Evolutionary conservation across 2,113 vertebrate genomes (phyloP).

Genomic region (Chloroceryle aenea): DNA sequence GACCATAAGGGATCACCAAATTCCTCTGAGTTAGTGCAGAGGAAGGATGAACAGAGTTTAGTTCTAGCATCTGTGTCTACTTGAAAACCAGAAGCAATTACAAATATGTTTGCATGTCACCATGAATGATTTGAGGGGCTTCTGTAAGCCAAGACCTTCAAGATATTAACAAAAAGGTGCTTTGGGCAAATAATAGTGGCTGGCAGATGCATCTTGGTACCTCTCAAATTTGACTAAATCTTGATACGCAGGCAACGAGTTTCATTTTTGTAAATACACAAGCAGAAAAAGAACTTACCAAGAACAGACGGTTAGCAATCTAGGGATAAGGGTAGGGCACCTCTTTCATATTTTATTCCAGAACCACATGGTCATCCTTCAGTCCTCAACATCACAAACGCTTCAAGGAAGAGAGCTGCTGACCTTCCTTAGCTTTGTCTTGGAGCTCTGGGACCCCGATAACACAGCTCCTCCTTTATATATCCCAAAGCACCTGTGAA

Average conservation of each 20-base stretch:
- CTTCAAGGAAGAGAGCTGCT: background rate
- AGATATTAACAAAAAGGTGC: background rate
- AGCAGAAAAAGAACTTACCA: background rate
- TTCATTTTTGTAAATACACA: background rate
- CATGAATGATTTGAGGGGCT: background rate
- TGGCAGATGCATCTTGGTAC: background rate
- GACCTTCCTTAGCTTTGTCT: background rate
- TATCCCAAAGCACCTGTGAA: background rate
- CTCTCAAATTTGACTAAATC: background rate
- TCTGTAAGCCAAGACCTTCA: background rate
- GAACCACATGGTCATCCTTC: background rate
- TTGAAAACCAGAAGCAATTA: slow-evolving; percentile 9
- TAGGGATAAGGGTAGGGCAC: background rate
- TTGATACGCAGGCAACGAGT: background rate
- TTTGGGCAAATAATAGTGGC: background rate
- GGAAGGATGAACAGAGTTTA: background rate
- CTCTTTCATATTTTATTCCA: background rate
- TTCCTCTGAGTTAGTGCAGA: background rate
- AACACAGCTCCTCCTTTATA: background rate
- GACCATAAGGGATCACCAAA: background rate
- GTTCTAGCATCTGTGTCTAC: background rate
- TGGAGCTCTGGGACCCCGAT: background rate
- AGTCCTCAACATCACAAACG: background rate
- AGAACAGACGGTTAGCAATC: background rate
- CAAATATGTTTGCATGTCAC: background rate